Evolutionary conservation across 2,113 vertebrate species (phyloP), one percentile per base, ranked within the genome.

Genomic region (Pluvialis apricaria): DNA sequence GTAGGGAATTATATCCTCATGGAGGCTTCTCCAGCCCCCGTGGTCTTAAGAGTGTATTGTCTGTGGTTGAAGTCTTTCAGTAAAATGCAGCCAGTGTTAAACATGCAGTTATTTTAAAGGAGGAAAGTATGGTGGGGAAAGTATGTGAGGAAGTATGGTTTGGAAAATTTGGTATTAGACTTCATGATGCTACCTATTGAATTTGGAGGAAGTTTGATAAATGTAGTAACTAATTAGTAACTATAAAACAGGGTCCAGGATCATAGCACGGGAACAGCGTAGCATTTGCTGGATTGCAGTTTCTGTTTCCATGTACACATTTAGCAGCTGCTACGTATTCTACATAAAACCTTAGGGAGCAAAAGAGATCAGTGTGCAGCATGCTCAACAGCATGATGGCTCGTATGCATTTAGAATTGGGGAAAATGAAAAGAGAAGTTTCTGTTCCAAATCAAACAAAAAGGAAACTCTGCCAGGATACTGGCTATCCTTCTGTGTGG

Each of bases 391-490:
- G 91, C 36, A 1, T 82, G 88, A 36, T 62, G 36, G 57, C 45
- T 70, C 9, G 18, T 47, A 34, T 54, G 51, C 13, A 1, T 88
- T 71, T 45, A 61, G 73, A 93, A 70, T 8, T 87, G 26, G 40
- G 40, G 28, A 54, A 69, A 96, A 91, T 77, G 13, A 55, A 82
- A 64, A 24, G 9, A 8, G 28, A 80, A 69, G 62, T 65, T 70
- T 66, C 51, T 93, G 32, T 81, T 94, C 34, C 31, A 92, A 94
- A 96, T 96, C 82, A 92, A 84, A 82, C 40, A 58, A 93, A 87
- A 87, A 85, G 60, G 82, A 66, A 93, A 84, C 73, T 84, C 69
- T 84, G 57, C 81, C 22, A 77, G 38, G 87, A 49, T 57, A 21
- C 47, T 72, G 19, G 6, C 40, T 71, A 0, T 82, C 73, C 85